phyloP scores from a whole-genome alignment of 2,797 vertebrate genomes.

The Varecia variegata region DNA sequence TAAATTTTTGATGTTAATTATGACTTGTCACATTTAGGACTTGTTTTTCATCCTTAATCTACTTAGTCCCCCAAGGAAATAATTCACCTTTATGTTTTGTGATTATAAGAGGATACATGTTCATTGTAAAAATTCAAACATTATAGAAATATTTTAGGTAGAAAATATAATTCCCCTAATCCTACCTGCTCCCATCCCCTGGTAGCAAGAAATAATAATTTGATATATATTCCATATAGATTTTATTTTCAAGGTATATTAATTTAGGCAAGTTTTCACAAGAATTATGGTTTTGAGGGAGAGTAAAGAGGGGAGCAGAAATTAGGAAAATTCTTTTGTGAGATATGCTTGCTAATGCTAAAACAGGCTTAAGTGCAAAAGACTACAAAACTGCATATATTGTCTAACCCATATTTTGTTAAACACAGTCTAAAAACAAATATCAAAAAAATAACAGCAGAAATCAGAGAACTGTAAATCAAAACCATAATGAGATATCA shows the following conservation, averaged over 20 bases:
- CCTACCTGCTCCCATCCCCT: neutral
- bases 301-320: neutral
- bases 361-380: conserved; percentile 37
- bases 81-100: conserved; percentile 17
- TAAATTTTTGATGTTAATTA: conserved; percentile 10
- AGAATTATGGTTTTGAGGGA: neutral
- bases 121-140: conserved; percentile 26
- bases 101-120: neutral
- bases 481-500: neutral
- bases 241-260: conserved; percentile 17
- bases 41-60: conserved; percentile 21
- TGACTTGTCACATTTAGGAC: conserved; percentile 28
- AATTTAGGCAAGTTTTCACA: conserved; percentile 27
- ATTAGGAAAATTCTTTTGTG: conserved; percentile 5
- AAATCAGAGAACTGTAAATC: neutral
- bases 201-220: neutral
- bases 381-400: neutral
- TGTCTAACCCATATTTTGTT: neutral
- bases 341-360: conserved; percentile 24
- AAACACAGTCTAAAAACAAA: neutral
- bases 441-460: neutral
- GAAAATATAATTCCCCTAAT: conserved; percentile 35
- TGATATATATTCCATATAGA: neutral
- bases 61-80: conserved; percentile 24
- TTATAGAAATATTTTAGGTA: conserved; percentile 30